Percentiles rank a stretch among this genome's conserved stretches.
Conservation (phyloP, 2,113 vertebrate species). For the Dasyprocta punctata region DNA sequence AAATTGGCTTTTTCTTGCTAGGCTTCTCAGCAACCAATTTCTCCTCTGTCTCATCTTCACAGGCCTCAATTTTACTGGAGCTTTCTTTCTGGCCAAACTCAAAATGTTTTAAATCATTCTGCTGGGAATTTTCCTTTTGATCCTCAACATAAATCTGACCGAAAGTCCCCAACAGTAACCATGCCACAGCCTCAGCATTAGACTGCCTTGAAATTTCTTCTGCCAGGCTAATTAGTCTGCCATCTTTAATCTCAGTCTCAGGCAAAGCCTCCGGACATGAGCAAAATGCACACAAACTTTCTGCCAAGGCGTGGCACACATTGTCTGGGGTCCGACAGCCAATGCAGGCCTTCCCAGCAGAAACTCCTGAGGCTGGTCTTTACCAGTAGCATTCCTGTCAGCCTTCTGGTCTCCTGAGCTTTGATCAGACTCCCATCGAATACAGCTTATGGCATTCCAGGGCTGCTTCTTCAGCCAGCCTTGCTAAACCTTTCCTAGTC, state of each 20-base stretch:
- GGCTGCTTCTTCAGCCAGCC: neutral
- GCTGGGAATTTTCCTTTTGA: neutral
- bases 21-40: neutral
- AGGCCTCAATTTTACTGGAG: neutral
- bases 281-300: neutral
- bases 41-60: neutral
- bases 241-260: neutral
- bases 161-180: neutral
- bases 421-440: neutral
- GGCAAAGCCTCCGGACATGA: neutral
- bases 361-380: neutral
- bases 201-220: neutral
- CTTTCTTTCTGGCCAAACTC: neutral
- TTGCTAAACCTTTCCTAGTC: neutral
- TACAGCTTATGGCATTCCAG: neutral
- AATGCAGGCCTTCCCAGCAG: neutral
- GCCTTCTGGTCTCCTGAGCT: neutral
- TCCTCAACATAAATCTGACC: neutral
- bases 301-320: neutral
- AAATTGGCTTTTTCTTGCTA: neutral
- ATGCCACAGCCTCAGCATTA: neutral
- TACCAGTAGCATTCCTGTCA: neutral
- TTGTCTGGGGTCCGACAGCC: neutral
- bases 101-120: neutral
- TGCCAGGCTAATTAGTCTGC: neutral